Base-by-base conservation (phyloP, 2,888 invertebrate genomes). In the Lasioglossum marginatum region DNA sequence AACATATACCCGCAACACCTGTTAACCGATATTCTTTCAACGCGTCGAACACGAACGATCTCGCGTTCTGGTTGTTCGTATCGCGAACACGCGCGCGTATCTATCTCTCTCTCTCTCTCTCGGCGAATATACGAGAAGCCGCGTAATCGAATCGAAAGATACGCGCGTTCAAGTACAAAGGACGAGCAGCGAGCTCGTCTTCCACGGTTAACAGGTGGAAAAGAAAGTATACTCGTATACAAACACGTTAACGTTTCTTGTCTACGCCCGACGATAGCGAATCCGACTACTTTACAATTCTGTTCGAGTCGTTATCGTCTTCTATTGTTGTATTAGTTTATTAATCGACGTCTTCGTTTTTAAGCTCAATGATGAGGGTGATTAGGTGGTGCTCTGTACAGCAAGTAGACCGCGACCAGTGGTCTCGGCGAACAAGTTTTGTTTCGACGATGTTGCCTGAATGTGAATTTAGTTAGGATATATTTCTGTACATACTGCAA, bases 401-500 rank as follows among this genome's bases (percentile, higher is more conserved):
- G 83, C 83, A 84, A 79, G 84, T 88, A 83, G 81, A 81, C 83
- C 79, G 76, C 71, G 74, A 78, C 74, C 45, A 81, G 63, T 3
- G 63, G 63, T 77, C 60, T 79, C 72, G 74, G 84, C 88, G 80
- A 79, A 81, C 77, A 68, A 79, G 79, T 73, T 82, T 82, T 70
- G 77, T 90, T 88, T 86, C 77, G 87, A 78, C 34, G 76, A 84
- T 40, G 77, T 87, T 87, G 92, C 87, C 92, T 91, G 90, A 86
- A 91, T 88, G 91, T 89, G 91, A 92, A 87, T 90, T 89, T 91
- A 91, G 88, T 91, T 91, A 90, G 91, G 81, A 87, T 87, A 92
- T 87, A 88, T 88, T 88, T 87, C 75, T 92, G 92, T 92, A 92
- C 83, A 92, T 92, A 92, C 82, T 88, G 77, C 83, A 83, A 84